phyloP scores from a whole-genome alignment of 2,888 invertebrate species.

The Bombylius discolor region DNA sequence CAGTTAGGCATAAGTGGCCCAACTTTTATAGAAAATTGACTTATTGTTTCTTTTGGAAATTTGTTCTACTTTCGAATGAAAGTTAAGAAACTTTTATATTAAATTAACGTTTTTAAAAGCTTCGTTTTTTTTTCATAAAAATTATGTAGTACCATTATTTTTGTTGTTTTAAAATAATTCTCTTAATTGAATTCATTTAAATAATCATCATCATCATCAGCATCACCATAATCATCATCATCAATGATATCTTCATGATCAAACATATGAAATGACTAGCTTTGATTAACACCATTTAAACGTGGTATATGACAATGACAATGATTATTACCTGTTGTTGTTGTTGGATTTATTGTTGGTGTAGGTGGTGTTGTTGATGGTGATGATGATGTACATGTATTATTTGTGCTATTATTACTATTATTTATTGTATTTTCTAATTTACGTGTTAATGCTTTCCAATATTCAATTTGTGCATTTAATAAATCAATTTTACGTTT shows the following conservation, averaged over 20 bases:
- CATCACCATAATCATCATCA: background rate
- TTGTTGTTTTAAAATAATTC: too few species aligned
- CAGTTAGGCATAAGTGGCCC: too few species aligned
- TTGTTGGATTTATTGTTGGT: constrained; percentile 14
- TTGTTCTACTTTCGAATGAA: too few species aligned
- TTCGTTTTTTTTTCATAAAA: too few species aligned
- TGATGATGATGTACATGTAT: constrained; percentile 4
- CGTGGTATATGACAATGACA: constrained; percentile 8
- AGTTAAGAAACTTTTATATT: too few species aligned
- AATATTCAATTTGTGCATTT: constrained; percentile 34
- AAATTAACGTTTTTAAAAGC: too few species aligned
- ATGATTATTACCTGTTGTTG: constrained; percentile 5
- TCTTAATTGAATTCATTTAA: too few species aligned
- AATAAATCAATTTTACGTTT: constrained; percentile 32
- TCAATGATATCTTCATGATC: background rate
- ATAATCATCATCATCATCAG: too few species aligned
- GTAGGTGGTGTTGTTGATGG: background rate
- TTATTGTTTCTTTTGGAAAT: too few species aligned
- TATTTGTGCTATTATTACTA: constrained; percentile 4
- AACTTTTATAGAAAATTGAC: too few species aligned
- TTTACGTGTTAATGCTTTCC: constrained; percentile 33
- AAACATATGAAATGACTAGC: constrained; percentile 14
- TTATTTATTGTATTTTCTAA: constrained; percentile 19
- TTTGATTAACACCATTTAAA: constrained; percentile 21
- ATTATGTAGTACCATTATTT: too few species aligned